Base-by-base conservation (phyloP, 2,797 vertebrate species). In the Darevskia mixta region DNA sequence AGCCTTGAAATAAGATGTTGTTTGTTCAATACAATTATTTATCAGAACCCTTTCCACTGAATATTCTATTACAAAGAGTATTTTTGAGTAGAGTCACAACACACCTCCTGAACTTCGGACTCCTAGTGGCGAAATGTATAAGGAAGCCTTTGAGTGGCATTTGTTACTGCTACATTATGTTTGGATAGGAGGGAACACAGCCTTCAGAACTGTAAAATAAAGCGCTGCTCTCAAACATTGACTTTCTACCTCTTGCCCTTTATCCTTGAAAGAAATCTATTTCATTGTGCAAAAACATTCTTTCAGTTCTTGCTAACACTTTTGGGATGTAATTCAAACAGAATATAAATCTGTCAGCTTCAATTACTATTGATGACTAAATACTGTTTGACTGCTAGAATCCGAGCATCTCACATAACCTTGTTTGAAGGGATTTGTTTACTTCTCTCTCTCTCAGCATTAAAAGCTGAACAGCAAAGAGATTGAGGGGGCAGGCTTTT, bases 371-470 rank as follows among this genome's bases (percentile, higher is more conserved):
- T 49, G 71, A 92, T 89, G 92, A 41, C 86, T 88, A 91, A 91
- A 93, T 89, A 83, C 27, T 75, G n/a, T 35, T 78, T 90, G 88
- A 88, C 78, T 79, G 87, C 76, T 81, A 80, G 86, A 93, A 87
- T 79, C 81, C 87, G 86, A 94, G 0, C 87, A 72, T 92, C 88
- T 92, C 86, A 64, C 72, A 29, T 90, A 92, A 83, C 91, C 91
- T 92, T 91, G 86, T 95, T 93, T 88, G 82, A 91, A 91, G 83
- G 91, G 80, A 91, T 95, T 94, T 95, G 91, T 95, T 93, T 92
- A 55, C 90, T 87, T 71, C 13, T 88, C 87, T 91, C 8, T 89
- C 89, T 86, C 79, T 66, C 55, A 91, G 58, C 76, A 45, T 94
- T 91, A 80, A 29, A 71, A 86, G 89, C 82, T 88, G 87, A 93